Evolutionary conservation across 1,140 invertebrate species (phyloP).

Genomic region (Aphidius ervi): DNA sequence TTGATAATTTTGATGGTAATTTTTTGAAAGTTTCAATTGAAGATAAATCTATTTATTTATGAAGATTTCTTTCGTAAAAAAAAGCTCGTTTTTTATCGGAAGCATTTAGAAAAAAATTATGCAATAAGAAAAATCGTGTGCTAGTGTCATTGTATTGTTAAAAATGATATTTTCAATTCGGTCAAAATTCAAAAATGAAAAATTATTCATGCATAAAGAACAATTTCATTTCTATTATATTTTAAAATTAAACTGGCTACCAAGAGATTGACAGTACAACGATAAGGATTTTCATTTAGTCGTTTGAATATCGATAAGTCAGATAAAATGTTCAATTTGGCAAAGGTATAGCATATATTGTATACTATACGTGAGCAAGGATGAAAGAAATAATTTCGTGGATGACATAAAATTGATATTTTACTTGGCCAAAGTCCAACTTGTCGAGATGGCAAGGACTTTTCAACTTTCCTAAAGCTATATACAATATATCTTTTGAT

Average conservation of each 20-base stretch:
- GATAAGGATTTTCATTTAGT: constrained; percentile 18
- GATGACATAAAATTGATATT: constrained; percentile 38
- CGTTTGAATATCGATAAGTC: constrained; percentile 18
- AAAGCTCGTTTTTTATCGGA: too few species aligned
- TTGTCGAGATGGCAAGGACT: not conserved
- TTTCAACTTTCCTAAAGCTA: too few species aligned
- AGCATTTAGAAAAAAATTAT: not conserved
- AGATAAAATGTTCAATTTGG: constrained; percentile 23
- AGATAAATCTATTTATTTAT: too few species aligned
- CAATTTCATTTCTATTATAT: not conserved
- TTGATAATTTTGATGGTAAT: too few species aligned
- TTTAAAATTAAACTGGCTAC: not conserved
- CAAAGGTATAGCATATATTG: not conserved
- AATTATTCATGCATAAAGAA: not conserved
- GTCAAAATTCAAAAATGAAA: constrained; percentile 10
- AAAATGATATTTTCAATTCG: not conserved
- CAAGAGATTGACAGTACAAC: not conserved
- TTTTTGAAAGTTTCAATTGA: too few species aligned
- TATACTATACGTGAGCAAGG: constrained; percentile 5
- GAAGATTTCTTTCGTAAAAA: too few species aligned
- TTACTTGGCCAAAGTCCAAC: constrained; percentile 34
- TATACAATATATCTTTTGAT: too few species aligned
- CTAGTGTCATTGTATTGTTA: too few species aligned
- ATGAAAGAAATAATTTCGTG: constrained; percentile 25
- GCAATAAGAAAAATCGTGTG: too few species aligned